These are phyloP conservation scores for Leptura quadrifasciata DNA, from an alignment of 2,888 invertebrate genomes.

Conservation along the genomic window DNA sequence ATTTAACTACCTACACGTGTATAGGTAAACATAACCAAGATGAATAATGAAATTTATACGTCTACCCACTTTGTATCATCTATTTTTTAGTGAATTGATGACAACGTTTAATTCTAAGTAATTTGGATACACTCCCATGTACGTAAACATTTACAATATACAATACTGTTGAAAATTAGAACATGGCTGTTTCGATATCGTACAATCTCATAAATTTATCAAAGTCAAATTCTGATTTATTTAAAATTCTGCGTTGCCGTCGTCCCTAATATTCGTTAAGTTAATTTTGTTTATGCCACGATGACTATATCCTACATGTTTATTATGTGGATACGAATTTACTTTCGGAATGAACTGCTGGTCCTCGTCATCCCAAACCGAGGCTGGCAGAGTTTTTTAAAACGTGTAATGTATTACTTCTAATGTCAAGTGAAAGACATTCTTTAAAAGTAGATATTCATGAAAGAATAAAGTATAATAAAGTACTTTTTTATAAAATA, in stretches of 20 bases:
- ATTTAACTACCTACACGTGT: background rate
- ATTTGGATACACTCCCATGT: background rate
- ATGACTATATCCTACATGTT: background rate
- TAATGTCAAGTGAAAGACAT: too few relatives aligned
- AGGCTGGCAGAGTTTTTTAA: too few relatives aligned
- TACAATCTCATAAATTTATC: slow-evolving; percentile 1
- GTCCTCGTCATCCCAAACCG: too few relatives aligned
- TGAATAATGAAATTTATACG: background rate
- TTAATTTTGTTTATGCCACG: background rate
- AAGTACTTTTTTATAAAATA: too few relatives aligned
- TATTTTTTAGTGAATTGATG: background rate
- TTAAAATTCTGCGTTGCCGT: background rate
- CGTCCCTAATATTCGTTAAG: background rate
- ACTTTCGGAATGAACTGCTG: too few relatives aligned
- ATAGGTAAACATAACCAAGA: background rate
- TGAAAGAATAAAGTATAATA: too few relatives aligned
- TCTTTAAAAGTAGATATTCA: too few relatives aligned
- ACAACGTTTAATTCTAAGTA: background rate
- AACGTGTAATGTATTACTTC: too few relatives aligned
- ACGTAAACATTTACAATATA: background rate
- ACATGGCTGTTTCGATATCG: background rate
- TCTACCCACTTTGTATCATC: background rate
- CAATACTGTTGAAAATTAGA: background rate
- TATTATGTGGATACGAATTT: background rate
- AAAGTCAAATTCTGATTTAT: background rate